Evolutionary conservation across 2,888 invertebrate species (phyloP), one percentile per base, ranked within the genome.

Genomic region (Drosophila macrospina): DNA sequence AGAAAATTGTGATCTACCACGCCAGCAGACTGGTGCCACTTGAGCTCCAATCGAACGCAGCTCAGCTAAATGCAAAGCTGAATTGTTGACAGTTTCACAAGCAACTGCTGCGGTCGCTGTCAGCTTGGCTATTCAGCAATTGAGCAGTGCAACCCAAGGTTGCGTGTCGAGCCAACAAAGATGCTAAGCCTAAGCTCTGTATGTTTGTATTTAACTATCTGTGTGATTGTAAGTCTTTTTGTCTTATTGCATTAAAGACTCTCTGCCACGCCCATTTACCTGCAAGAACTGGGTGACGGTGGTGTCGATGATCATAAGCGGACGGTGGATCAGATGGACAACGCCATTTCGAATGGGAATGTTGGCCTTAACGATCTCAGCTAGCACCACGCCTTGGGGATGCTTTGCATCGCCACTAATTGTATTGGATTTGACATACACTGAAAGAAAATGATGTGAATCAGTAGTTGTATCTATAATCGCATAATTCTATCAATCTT

Each of bases 341-440:
- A 98, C 98, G 32, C 98, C 98, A 89, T 98, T 98, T 89, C 95
- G 95, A 28, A 98, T 97, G 0, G 98, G 98, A 77, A 98, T 98
- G 92, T 98, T 98, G 32, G 96, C 96, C 90, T 95, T 95, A 7
- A 97, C 95, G 70, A 98, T 96, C 92, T 97, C 96, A 1, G 97
- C 96, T 73, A 97, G 92, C 1, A 98, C 98, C 3, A 97, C 96
- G 8, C 98, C 98, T 55, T 95, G 94, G 11, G 95, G 94, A 91
- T 97, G 97, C 78, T 94, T 95, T 2, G 94, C 93, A 88, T 97
- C 97, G 3, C 96, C 96, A 41, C 95, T 93, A 39, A 96, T 93
- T 1, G 97, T 97, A 91, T 97, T 96, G 20, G 97, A 97, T 91
- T 96, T 96, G 13, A 97, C 96, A 91, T 96, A 97, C 89, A 95